Evolutionary conservation across 2,888 invertebrate species (phyloP).

Genomic region (Epicampocera succincta): DNA sequence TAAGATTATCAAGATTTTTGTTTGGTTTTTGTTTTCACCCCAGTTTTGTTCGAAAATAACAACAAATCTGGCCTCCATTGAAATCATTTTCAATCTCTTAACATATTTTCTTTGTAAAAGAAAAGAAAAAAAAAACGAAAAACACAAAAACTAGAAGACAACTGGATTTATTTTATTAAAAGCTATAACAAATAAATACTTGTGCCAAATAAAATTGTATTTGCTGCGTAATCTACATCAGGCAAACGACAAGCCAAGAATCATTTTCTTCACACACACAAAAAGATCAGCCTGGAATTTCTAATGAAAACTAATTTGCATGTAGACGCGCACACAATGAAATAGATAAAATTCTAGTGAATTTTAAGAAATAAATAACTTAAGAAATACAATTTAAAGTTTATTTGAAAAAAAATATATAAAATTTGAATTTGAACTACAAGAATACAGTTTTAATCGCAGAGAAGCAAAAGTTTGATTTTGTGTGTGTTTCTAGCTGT

Average conservation of each 20-base stretch:
- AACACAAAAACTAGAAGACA: conserved; percentile 19
- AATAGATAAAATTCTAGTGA: conserved; percentile 44
- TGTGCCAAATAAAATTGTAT: conserved; percentile 47
- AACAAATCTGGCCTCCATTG: conserved; percentile 34
- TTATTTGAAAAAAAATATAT: background rate
- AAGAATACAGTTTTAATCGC: no score
- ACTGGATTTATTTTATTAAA: conserved; percentile 50
- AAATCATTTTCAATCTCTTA: conserved; percentile 35
- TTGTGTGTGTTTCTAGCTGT: no score
- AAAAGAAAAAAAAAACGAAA: conserved; percentile 22
- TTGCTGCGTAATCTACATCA: conserved; percentile 59
- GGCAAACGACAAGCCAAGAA: conserved; percentile 28
- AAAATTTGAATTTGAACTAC: conserved; percentile 37
- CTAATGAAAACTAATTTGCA: conserved; percentile 61
- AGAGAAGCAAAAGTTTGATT: no score
- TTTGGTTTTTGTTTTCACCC: no score
- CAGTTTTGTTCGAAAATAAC: conserved; percentile 19
- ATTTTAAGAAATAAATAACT: background rate
- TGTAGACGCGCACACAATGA: conserved; percentile 31
- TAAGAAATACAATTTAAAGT: background rate
- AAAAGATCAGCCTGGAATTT: conserved; percentile 36
- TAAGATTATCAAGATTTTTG: conserved; percentile 55
- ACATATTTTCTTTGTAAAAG: conserved; percentile 23
- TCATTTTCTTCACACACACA: conserved; percentile 10
- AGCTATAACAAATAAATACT: conserved; percentile 50